A percentile compares a stretch with the other conserved stretches of the same genome.
Evolutionary conservation across 2,113 vertebrate species (phyloP).

Genomic region (Ochotona curzoniae): DNA sequence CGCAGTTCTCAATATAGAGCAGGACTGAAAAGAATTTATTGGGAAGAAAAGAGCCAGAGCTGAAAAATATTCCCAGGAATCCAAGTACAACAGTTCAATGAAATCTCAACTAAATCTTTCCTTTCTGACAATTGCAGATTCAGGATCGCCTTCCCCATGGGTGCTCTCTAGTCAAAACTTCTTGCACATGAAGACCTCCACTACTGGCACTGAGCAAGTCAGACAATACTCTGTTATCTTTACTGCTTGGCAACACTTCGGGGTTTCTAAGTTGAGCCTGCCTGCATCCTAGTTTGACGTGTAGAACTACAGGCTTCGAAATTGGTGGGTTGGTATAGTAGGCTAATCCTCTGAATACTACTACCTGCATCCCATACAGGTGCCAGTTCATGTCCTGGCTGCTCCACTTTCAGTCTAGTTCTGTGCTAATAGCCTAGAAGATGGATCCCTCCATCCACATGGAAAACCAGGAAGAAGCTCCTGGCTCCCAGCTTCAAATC

Average conservation of each 20-base stretch:
- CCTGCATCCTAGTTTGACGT: not conserved
- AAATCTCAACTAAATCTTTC: slow-evolving; percentile 45
- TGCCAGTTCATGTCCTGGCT: too few species aligned
- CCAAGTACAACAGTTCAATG: not conserved
- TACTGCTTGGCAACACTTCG: not conserved
- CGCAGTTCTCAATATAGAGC: slow-evolving; percentile 58
- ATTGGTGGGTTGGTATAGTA: too few species aligned
- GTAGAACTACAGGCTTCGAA: not conserved
- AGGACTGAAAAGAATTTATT: slow-evolving; percentile 49
- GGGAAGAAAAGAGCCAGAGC: slow-evolving; percentile 39
- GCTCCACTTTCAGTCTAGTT: not conserved
- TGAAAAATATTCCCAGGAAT: slow-evolving; percentile 62
- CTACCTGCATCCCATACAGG: too few species aligned
- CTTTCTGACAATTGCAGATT: slow-evolving; percentile 51
- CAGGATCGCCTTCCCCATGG: not conserved
- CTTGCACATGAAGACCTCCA: not conserved
- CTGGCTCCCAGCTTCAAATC: too few species aligned
- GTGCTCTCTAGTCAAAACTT: not conserved
- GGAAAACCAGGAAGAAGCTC: too few species aligned
- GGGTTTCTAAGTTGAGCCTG: not conserved
- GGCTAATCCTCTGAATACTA: too few species aligned
- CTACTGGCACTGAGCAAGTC: not conserved
- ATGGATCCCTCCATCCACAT: too few species aligned
- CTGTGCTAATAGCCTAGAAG: too few species aligned
- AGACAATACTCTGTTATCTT: not conserved